These are phyloP conservation scores for Pachypanchax playfairii DNA, from an alignment of 2,113 vertebrate species.

Conservation along the genomic window DNA sequence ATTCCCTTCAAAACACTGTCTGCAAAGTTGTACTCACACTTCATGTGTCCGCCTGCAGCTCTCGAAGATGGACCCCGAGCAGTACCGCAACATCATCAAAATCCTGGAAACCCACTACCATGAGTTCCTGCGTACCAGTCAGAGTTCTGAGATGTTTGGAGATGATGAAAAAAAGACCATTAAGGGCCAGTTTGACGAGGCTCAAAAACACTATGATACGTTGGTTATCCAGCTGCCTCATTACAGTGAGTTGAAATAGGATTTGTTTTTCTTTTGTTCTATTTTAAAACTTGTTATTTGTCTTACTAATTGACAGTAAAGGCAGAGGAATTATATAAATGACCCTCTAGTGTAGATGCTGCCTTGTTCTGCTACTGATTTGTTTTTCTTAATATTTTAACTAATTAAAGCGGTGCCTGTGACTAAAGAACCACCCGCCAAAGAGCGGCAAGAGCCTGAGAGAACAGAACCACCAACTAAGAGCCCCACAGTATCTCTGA, in stretches of 20 bases:
- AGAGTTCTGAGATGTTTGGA: conserved; percentile 89
- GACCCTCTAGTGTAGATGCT: too few relatives aligned
- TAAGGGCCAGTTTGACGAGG: conserved; percentile 83
- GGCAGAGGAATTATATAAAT: too few relatives aligned
- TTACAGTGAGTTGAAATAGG: conserved; percentile 39
- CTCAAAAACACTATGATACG: conserved; percentile 87
- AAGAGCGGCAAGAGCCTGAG: too few relatives aligned
- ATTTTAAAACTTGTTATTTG: background rate
- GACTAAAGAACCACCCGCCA: too few relatives aligned
- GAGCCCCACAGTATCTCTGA: background rate
- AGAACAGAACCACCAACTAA: too few relatives aligned
- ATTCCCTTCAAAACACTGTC: too few relatives aligned
- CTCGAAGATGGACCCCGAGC: conserved; percentile 91
- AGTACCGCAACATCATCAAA: conserved; percentile 88
- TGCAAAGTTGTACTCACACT: background rate
- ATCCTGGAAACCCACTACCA: conserved; percentile 92
- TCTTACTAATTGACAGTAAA: too few relatives aligned
- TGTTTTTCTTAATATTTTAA: background rate
- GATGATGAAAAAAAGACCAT: conserved; percentile 89
- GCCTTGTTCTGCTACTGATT: conserved; percentile 1
- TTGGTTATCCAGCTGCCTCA: conserved; percentile 84
- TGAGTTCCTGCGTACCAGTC: conserved; percentile 89
- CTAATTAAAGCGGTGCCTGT: background rate
- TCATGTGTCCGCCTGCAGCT: conserved; percentile 77
- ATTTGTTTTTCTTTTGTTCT: background rate